Conservation (phyloP, 2,888 invertebrate genomes). For the Rhaphigaster nebulosa region DNA sequence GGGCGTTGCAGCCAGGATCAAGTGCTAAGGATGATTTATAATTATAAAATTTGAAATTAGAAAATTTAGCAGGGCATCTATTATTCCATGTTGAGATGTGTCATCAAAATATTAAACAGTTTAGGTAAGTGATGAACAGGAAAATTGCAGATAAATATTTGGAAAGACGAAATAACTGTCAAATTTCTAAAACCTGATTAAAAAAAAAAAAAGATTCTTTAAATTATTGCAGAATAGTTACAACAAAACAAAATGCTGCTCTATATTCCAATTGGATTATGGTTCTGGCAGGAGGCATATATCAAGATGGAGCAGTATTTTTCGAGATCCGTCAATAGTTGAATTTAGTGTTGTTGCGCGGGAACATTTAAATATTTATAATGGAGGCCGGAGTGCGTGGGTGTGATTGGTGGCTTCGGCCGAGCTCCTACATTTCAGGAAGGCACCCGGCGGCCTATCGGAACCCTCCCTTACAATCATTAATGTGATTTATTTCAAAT, state of each 20-base stretch:
- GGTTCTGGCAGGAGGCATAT: neutral
- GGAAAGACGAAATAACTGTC: too few relatives aligned
- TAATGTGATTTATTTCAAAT: constrained; percentile 47
- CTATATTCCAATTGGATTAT: neutral
- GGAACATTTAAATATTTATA: constrained; percentile 42
- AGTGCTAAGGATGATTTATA: too few relatives aligned
- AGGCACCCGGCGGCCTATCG: neutral
- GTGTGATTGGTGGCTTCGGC: constrained; percentile 11
- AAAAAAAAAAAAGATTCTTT: neutral
- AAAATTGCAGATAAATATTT: too few relatives aligned
- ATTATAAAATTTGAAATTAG: too few relatives aligned
- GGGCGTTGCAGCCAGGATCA: too few relatives aligned
- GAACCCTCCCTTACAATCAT: neutral
- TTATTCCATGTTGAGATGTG: too few relatives aligned
- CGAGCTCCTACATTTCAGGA: constrained; percentile 13
- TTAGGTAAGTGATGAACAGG: too few relatives aligned
- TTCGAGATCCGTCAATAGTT: constrained; percentile 39
- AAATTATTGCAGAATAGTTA: neutral
- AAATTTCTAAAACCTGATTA: too few relatives aligned
- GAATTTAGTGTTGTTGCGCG: constrained; percentile 15
- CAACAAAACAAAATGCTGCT: neutral
- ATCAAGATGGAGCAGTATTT: neutral
- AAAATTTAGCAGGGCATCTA: too few relatives aligned
- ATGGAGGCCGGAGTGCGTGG: neutral
- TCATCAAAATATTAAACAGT: too few relatives aligned